Conservation (phyloP, 2,113 vertebrate genomes). For the Dipodomys stephensi region DNA sequence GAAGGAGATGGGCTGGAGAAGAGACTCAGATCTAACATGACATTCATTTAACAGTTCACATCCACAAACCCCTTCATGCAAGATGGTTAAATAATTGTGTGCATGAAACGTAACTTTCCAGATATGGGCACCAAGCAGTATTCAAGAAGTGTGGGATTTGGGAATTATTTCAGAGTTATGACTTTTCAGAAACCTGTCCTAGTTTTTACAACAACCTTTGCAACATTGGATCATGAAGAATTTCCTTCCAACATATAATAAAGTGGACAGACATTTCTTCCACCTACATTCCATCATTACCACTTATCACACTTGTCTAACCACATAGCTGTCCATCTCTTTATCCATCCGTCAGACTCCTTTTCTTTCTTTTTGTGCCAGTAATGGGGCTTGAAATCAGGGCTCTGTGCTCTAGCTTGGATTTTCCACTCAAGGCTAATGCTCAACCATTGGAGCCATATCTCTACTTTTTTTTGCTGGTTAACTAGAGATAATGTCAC, state of each 20-base stretch:
- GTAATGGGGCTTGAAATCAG: too few species aligned
- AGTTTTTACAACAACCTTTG: accelerated
- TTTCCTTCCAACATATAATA: background rate
- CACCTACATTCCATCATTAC: background rate
- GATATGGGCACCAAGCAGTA: background rate
- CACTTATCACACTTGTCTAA: background rate
- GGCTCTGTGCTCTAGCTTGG: too few species aligned
- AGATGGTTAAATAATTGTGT: background rate
- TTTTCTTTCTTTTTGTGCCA: background rate
- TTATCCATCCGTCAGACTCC: accelerated
- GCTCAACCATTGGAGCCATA: too few species aligned
- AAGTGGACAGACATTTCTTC: background rate
- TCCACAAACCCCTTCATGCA: too few species aligned
- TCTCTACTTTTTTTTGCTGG: too few species aligned
- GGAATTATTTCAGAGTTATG: background rate
- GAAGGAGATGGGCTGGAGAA: background rate
- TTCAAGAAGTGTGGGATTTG: background rate
- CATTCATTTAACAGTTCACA: background rate
- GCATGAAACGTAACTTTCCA: too few species aligned
- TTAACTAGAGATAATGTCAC: too few species aligned
- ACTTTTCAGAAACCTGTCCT: background rate
- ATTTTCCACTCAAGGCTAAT: too few species aligned
- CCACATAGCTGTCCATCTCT: accelerated
- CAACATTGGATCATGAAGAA: background rate
- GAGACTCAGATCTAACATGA: too few species aligned